Conservation (phyloP, 2,797 vertebrate genomes). For the Hemitrygon akajei region DNA sequence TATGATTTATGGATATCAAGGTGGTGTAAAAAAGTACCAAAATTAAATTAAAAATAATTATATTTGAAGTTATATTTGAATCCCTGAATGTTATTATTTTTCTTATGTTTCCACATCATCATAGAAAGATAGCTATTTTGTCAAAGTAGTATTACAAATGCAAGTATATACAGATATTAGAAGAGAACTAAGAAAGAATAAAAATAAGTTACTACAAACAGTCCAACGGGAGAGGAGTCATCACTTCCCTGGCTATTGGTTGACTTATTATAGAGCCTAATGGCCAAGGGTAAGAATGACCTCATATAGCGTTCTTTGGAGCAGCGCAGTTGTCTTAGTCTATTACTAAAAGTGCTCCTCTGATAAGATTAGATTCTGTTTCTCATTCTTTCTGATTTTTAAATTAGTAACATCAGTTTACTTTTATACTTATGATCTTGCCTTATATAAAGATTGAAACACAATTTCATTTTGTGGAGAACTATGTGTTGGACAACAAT, state of each 20-base stretch:
- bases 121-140: too few species aligned
- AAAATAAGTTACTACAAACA: too few species aligned
- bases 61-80: neutral
- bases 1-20: neutral
- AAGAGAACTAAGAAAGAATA: too few species aligned
- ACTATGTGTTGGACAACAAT: neutral
- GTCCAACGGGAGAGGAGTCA: too few species aligned
- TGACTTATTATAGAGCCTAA: too few species aligned
- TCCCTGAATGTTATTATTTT: neutral
- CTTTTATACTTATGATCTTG: neutral
- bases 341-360: too few species aligned
- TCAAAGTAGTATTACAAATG: too few species aligned
- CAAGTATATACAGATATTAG: too few species aligned
- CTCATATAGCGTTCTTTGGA: too few species aligned
- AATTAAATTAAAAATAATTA: neutral
- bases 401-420: neutral
- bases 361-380: neutral
- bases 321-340: too few species aligned
- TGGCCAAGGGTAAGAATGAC: too few species aligned
- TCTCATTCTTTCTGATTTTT: neutral
- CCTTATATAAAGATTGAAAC: neutral
- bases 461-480: neutral
- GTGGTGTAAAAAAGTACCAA: neutral
- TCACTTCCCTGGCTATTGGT: too few species aligned
- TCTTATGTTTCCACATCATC: neutral